A percentile compares a stretch with the other conserved stretches of the same genome.
Evolutionary conservation across 2,113 vertebrate genomes (phyloP).

Genomic region (Mixornis gularis): DNA sequence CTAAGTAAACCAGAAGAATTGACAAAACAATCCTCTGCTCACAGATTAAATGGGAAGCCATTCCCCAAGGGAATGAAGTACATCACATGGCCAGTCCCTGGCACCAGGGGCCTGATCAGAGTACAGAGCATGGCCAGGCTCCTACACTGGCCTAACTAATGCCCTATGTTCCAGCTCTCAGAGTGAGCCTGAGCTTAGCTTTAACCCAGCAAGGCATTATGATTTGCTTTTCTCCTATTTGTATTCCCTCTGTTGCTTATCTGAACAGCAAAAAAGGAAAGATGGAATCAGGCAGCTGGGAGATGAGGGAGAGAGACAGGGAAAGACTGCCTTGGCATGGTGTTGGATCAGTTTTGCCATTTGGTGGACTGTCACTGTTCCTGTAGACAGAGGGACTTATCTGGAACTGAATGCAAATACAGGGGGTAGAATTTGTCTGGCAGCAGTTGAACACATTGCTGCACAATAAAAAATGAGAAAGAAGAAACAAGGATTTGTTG

Average conservation of each 20-base stretch:
- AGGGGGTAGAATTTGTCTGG: not conserved
- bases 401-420: not conserved
- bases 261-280: not conserved
- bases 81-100: not conserved
- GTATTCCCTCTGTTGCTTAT: not conserved
- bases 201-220: not conserved
- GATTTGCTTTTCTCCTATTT: not conserved
- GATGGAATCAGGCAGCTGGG: not conserved
- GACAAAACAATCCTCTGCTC: not conserved
- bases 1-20: not conserved
- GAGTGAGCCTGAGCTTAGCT: not conserved
- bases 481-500: not conserved
- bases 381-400: not conserved
- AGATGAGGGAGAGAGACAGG: not conserved
- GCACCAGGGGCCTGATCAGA: not conserved
- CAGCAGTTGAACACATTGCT: not conserved
- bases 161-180: not conserved
- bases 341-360: not conserved
- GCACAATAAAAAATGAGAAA: not conserved
- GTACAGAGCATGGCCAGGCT: not conserved
- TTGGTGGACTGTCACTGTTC: not conserved
- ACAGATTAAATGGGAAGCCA: not conserved
- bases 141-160: not conserved
- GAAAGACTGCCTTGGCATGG: not conserved
- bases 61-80: not conserved